Conservation (phyloP, 2,797 vertebrate genomes). For the Danio aesculapii region DNA sequence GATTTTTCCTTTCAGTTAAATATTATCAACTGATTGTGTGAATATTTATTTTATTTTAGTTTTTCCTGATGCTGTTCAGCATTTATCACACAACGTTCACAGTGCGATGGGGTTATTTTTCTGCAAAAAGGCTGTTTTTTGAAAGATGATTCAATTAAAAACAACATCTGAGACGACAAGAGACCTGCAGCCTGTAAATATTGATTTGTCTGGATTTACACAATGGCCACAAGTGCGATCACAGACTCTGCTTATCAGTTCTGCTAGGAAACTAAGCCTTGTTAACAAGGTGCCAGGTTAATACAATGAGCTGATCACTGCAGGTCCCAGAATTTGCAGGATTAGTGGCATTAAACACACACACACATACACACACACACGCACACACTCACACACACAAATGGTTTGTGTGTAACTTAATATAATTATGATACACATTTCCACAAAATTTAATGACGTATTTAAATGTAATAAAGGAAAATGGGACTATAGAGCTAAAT, state of each 20-base stretch:
- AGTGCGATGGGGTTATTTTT: background rate
- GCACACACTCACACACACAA: too few relatives aligned
- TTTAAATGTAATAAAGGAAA: too few relatives aligned
- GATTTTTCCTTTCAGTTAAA: too few relatives aligned
- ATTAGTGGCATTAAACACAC: background rate
- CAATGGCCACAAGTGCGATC: background rate
- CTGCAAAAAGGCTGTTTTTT: background rate
- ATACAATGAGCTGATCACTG: background rate
- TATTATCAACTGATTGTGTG: too few relatives aligned
- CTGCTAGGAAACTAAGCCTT: slow-evolving; percentile 3
- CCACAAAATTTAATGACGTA: too few relatives aligned
- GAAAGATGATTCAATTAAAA: background rate
- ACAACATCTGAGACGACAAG: background rate
- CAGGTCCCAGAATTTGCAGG: background rate
- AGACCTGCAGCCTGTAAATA: background rate
- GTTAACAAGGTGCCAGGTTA: background rate
- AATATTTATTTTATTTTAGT: background rate
- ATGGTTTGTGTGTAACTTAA: too few relatives aligned
- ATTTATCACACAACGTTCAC: background rate
- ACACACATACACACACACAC: too few relatives aligned
- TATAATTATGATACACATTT: too few relatives aligned
- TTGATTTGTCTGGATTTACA: background rate
- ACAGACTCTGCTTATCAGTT: background rate
- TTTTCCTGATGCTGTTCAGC: background rate
- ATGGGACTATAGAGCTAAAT: too few relatives aligned